phyloP scores from a whole-genome alignment of 1,140 invertebrate species.

The Bombus waltoni region DNA sequence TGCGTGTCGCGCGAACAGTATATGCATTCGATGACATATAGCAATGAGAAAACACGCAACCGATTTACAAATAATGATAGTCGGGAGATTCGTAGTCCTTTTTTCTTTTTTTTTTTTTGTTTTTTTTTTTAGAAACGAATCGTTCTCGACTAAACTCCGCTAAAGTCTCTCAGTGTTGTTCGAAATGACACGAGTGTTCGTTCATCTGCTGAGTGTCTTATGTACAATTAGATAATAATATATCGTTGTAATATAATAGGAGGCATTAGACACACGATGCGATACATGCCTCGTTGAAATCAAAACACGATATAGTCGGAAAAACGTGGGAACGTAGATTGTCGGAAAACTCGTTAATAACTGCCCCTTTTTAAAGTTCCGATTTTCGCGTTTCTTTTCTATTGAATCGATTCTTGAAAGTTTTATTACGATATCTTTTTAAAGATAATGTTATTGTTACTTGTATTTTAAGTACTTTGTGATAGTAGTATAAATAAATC shows the following conservation, averaged over 20 bases:
- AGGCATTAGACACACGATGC: not conserved
- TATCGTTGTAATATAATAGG: constrained; percentile 29
- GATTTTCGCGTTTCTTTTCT: not conserved
- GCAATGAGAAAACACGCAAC: constrained; percentile 16
- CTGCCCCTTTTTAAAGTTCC: constrained; percentile 34
- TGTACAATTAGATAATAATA: constrained; percentile 37
- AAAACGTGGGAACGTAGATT: constrained; percentile 21
- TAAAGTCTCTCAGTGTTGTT: not conserved
- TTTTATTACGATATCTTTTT: not conserved
- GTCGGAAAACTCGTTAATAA: constrained; percentile 24
- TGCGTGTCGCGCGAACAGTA: constrained; percentile 36
- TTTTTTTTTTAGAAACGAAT: not conserved
- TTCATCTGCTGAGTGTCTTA: constrained; percentile 43
- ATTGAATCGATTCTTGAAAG: not conserved
- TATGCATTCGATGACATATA: constrained; percentile 34
- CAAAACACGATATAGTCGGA: not conserved
- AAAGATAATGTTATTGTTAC: not conserved
- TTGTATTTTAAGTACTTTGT: not conserved
- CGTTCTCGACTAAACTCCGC: not conserved
- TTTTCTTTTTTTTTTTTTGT: no score
- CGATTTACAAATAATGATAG: not conserved
- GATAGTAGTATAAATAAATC: not conserved
- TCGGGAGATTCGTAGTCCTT: not conserved
- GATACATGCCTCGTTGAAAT: not conserved
- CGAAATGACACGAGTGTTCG: constrained; percentile 20